phyloP scores from a whole-genome alignment of 2,888 invertebrate species.

The Microctonus brassicae region DNA sequence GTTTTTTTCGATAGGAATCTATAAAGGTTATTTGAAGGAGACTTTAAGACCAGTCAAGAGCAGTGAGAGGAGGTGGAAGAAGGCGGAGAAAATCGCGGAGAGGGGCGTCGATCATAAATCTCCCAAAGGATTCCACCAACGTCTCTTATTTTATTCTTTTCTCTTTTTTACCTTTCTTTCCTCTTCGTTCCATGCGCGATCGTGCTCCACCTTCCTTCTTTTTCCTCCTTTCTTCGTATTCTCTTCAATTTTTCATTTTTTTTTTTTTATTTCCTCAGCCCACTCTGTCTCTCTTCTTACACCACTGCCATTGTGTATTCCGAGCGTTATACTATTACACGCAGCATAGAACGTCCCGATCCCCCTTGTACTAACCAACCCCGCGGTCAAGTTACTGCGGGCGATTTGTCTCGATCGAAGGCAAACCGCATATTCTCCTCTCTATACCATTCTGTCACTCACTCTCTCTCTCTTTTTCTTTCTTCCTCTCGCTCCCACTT shows the following conservation, averaged over 20 bases:
- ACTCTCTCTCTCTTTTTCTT: neutral
- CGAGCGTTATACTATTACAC: conserved; percentile 30
- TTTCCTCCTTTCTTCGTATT: conserved; percentile 14
- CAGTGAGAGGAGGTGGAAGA: conserved; percentile 1
- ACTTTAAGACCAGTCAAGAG: conserved; percentile 5
- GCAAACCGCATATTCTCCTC: conserved; percentile 10
- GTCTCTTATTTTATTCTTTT: conserved; percentile 40
- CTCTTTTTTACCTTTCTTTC: conserved; percentile 23
- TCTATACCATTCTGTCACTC: neutral
- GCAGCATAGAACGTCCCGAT: conserved; percentile 7
- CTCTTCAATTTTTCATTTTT: conserved; percentile 33
- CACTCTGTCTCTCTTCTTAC: conserved; percentile 20
- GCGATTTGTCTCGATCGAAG: conserved; percentile 50
- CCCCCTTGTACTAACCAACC: conserved; percentile 7
- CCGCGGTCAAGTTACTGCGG: conserved; percentile 49
- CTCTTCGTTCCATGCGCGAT: conserved; percentile 9
- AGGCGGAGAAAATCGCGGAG: conserved; percentile 28
- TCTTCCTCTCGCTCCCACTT: neutral
- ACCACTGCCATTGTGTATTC: conserved; percentile 24
- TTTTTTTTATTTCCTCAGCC: neutral
- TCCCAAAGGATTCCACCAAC: conserved; percentile 45
- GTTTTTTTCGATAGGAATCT: conserved; percentile 8
- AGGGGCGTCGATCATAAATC: conserved; percentile 48
- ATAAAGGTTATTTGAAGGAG: neutral
- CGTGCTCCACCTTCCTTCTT: conserved; percentile 20